Conservation (phyloP, 35 echinoderm and acorn worm species). For the Hemicentrotus pulcherrimus region DNA sequence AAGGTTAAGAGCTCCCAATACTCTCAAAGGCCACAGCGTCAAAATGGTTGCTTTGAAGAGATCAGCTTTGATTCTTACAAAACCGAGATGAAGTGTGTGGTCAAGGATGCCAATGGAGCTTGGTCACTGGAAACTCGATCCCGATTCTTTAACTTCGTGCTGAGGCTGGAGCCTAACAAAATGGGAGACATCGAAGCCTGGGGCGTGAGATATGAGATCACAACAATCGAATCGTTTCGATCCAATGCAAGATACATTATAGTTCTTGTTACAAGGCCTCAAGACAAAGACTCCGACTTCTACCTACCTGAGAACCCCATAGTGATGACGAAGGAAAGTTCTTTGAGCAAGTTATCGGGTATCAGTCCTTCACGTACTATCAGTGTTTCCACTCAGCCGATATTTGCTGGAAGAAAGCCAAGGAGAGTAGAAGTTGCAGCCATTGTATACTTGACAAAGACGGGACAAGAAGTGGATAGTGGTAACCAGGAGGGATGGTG, state of each 20-base stretch:
- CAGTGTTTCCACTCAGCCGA: neutral
- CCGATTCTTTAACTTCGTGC: neutral
- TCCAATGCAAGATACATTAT: neutral
- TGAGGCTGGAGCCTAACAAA: neutral
- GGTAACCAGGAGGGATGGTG: neutral
- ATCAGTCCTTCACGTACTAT: neutral
- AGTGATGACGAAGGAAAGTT: neutral
- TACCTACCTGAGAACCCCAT: slow-evolving; percentile 43
- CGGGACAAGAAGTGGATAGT: neutral
- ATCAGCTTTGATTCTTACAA: neutral
- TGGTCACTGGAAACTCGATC: neutral
- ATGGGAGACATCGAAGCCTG: neutral
- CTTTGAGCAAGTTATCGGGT: neutral
- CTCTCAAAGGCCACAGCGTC: neutral
- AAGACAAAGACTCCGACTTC: slow-evolving; percentile 12
- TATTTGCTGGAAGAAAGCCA: slow-evolving; percentile 45
- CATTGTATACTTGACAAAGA: neutral
- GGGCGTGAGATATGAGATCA: slow-evolving; percentile 8
- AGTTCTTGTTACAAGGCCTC: neutral
- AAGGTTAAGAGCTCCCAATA: neutral
- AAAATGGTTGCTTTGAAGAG: neutral
- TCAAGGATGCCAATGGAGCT: neutral
- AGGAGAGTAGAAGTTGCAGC: neutral
- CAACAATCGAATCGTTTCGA: neutral
- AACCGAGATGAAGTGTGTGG: neutral